Evolutionary conservation across 37 sponge, comb jelly and placozoan species (phyloP).

Genomic region (Aplysina aerophoba): DNA sequence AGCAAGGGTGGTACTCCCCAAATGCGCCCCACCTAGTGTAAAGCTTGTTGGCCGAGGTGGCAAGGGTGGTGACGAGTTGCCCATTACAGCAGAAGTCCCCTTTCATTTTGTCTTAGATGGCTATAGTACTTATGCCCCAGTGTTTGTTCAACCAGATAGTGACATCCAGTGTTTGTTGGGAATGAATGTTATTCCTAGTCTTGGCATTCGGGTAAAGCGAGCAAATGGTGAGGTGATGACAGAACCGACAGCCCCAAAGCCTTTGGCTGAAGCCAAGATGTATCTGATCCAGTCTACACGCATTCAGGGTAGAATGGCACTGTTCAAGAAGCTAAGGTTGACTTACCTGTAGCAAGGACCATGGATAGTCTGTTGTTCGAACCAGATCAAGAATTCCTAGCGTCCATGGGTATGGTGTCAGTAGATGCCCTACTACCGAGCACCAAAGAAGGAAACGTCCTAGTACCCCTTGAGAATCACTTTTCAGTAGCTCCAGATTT

Average conservation of each 20-base stretch:
- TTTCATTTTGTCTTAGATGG: conserved; percentile 30
- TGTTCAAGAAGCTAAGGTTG: background rate
- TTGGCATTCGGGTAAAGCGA: conserved; percentile 28
- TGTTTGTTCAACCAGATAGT: conserved; percentile 42
- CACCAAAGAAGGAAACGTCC: conserved; percentile 1
- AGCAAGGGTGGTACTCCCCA: no score
- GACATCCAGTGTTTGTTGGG: background rate
- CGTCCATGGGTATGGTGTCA: background rate
- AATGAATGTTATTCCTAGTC: conserved; percentile 30
- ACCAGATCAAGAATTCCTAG: background rate
- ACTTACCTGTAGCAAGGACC: background rate
- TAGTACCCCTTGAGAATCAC: conserved; percentile 5
- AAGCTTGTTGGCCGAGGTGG: background rate
- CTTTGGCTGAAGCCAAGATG: background rate
- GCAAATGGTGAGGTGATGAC: conserved; percentile 18
- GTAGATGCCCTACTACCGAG: background rate
- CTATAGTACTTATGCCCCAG: background rate
- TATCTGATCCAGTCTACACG: background rate
- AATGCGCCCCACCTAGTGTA: no score
- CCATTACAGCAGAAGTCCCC: conserved; percentile 39
- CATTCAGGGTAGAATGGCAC: background rate
- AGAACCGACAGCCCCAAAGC: background rate
- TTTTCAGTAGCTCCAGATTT: background rate
- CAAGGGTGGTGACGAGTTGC: background rate
- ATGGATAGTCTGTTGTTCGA: background rate